Conservation (phyloP, 2,888 invertebrate genomes). For the Synergus umbraculus region DNA sequence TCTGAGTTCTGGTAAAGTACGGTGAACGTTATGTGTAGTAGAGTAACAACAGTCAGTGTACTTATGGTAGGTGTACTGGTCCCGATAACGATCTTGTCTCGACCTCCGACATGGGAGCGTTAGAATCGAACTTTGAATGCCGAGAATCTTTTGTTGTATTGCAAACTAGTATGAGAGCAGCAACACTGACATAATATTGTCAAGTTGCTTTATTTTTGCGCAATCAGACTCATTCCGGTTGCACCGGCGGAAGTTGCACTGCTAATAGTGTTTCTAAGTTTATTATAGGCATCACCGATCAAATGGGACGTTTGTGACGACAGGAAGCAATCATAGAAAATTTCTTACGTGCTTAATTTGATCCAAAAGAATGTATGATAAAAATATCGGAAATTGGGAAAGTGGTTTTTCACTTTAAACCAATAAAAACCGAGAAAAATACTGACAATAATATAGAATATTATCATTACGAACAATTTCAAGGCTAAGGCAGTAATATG, state of each 20-base stretch:
- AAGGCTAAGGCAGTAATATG: too few species aligned
- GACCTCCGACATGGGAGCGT: neutral
- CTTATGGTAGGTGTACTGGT: neutral
- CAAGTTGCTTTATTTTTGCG: neutral
- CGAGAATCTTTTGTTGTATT: constrained; percentile 20
- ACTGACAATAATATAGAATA: too few species aligned
- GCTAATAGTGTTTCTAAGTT: neutral
- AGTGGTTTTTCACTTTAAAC: too few species aligned
- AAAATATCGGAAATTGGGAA: too few species aligned
- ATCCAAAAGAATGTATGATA: neutral
- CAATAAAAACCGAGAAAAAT: too few species aligned
- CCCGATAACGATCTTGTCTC: constrained; percentile 24
- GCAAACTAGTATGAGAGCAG: neutral
- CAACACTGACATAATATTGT: constrained; percentile 19
- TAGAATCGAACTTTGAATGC: constrained; percentile 17
- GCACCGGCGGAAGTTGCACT: neutral
- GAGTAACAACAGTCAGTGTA: neutral
- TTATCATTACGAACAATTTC: too few species aligned
- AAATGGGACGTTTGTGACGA: neutral
- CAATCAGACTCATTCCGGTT: constrained; percentile 1
- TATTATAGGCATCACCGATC: constrained; percentile 10
- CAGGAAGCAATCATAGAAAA: constrained; percentile 11
- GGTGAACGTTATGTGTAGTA: neutral
- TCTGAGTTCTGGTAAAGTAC: constrained; percentile 16
- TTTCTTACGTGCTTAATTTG: neutral